These are phyloP conservation scores for Actias luna DNA, from an alignment of 2,888 invertebrate genomes.

Conservation along the genomic window DNA sequence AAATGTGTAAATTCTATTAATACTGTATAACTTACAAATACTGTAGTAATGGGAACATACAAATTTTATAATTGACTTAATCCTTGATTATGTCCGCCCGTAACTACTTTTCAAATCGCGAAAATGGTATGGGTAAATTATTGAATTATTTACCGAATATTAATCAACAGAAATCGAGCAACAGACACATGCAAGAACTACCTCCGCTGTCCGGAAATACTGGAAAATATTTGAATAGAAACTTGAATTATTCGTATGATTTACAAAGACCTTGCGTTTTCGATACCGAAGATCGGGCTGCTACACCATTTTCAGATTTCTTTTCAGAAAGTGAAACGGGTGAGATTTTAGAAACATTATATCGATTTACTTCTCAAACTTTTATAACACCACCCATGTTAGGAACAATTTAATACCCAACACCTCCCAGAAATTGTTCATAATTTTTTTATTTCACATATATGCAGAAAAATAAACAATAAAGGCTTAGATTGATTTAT, in stretches of 20 bases:
- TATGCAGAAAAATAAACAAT: too few species aligned
- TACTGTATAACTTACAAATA: neutral
- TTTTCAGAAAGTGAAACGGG: conserved; percentile 75
- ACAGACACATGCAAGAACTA: conserved; percentile 54
- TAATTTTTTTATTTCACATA: too few species aligned
- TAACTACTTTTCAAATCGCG: conserved; percentile 68
- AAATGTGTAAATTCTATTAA: neutral
- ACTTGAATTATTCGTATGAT: conserved; percentile 62
- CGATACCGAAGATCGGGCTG: conserved; percentile 57
- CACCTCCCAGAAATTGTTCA: too few species aligned
- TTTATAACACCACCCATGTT: too few species aligned
- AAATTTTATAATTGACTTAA: conserved; percentile 2
- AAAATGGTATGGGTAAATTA: conserved; percentile 63
- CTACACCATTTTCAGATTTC: conserved; percentile 73
- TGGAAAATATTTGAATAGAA: conserved; percentile 58
- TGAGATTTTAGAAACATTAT: conserved; percentile 27
- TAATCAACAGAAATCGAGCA: conserved; percentile 61
- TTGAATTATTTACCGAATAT: conserved; percentile 71
- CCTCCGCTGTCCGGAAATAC: conserved; percentile 63
- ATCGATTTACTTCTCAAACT: neutral
- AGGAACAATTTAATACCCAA: too few species aligned
- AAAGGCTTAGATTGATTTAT: too few species aligned
- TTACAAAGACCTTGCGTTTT: conserved; percentile 49
- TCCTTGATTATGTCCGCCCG: conserved; percentile 71
- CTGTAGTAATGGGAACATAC: conserved; percentile 11